Evolutionary conservation across 2,113 vertebrate genomes (phyloP).

Genomic region (Scopus umbretta): DNA sequence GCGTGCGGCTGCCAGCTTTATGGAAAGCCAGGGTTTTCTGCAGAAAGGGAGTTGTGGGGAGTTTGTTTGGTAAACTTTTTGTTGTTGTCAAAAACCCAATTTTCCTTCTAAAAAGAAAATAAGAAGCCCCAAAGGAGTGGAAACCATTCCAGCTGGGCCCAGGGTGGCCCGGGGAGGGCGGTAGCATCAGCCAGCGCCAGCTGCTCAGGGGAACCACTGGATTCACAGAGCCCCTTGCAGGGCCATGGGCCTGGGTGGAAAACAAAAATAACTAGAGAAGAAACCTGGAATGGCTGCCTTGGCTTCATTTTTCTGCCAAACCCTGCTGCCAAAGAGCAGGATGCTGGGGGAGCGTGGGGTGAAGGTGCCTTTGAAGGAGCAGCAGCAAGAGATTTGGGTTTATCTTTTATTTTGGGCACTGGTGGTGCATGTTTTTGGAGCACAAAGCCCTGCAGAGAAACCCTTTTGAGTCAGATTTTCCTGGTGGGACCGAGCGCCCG

Average conservation of each 20-base stretch:
- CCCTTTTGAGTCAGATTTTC: neutral
- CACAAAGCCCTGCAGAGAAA: neutral
- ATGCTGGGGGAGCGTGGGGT: fast-evolving
- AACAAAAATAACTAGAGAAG: neutral
- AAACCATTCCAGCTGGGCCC: neutral
- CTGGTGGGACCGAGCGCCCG: fast-evolving
- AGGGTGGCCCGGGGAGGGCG: fast-evolving
- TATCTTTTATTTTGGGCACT: neutral
- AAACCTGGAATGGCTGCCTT: neutral
- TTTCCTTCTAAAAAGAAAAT: neutral
- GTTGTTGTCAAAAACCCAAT: neutral
- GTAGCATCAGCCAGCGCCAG: neutral
- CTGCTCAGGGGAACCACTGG: neutral
- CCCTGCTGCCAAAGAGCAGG: neutral
- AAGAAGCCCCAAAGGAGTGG: neutral
- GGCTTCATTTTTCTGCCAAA: neutral
- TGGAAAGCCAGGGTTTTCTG: neutral
- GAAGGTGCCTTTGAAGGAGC: neutral
- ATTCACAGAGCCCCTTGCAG: neutral
- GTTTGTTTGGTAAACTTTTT: neutral
- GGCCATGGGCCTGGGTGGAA: fast-evolving
- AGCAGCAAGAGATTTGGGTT: neutral
- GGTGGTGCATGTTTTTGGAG: neutral
- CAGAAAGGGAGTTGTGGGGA: neutral
- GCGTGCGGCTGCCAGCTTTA: fast-evolving